Percentiles rank a stretch among this genome's conserved stretches.
Conservation (phyloP, 64 coral and sea anemone genomes). For the Acropora tenuis region DNA sequence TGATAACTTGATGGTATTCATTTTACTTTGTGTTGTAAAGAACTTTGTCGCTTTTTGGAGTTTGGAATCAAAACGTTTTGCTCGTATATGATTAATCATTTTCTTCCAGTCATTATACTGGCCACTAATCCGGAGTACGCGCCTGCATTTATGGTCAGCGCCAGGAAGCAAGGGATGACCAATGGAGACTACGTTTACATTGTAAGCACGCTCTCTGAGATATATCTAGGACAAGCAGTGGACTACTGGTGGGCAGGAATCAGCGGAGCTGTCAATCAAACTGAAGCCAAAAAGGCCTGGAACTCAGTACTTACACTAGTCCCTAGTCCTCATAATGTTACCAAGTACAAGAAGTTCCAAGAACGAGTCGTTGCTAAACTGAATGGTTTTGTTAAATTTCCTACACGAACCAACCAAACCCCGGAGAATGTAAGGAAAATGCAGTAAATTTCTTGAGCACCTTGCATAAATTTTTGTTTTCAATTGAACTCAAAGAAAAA, state of each 20-base stretch:
- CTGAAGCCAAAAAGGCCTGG: conserved; percentile 34
- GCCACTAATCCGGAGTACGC: conserved; percentile 40
- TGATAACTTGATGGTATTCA: too few relatives aligned
- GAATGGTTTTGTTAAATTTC: not conserved
- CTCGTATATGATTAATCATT: not conserved
- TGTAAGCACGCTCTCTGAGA: conserved; percentile 62
- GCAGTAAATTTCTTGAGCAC: too few relatives aligned
- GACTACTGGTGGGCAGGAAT: conserved; percentile 67
- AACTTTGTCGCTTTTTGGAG: too few relatives aligned
- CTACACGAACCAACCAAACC: not conserved
- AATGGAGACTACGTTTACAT: conserved; percentile 86
- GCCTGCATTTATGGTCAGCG: conserved; percentile 53
- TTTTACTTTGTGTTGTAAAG: too few relatives aligned
- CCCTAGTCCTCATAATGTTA: conserved; percentile 47
- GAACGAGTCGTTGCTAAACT: not conserved
- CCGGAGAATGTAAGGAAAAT: not conserved
- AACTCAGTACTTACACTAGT: conserved; percentile 78
- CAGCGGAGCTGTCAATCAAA: conserved; percentile 4
- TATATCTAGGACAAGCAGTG: not conserved
- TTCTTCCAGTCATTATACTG: conserved; percentile 65
- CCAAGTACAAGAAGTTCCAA: conserved; percentile 43
- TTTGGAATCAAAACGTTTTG: not conserved
- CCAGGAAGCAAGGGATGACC: conserved; percentile 62
- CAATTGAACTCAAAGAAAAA: too few relatives aligned
- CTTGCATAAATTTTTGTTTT: too few relatives aligned